Conservation (phyloP, 2,888 invertebrate species). For the Aphodius sticticus region DNA sequence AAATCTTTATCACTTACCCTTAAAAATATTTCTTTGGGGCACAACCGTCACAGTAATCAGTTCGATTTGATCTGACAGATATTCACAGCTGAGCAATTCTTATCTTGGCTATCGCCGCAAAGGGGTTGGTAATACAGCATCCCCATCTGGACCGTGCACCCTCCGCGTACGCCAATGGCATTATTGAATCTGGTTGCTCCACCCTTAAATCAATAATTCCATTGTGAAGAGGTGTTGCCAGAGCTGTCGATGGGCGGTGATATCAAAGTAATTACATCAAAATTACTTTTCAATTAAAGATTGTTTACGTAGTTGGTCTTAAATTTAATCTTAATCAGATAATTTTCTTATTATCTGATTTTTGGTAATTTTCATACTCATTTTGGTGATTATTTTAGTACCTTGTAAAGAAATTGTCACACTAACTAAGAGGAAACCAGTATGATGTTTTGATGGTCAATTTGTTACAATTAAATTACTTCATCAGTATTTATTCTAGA, state of each 20-base stretch:
- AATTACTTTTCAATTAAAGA: neutral
- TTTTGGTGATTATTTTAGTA: too few relatives aligned
- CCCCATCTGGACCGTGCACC: conserved; percentile 38
- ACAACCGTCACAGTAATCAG: neutral
- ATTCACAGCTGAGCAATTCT: neutral
- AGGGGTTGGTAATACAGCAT: conserved; percentile 40
- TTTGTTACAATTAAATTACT: too few relatives aligned
- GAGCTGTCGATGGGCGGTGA: conserved; percentile 30
- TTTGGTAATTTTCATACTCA: too few relatives aligned
- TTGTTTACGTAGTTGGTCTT: too few relatives aligned
- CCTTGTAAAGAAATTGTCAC: too few relatives aligned
- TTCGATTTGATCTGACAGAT: neutral
- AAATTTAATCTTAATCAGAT: too few relatives aligned
- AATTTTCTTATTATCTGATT: too few relatives aligned
- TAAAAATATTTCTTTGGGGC: neutral
- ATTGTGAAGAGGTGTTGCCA: conserved; percentile 42
- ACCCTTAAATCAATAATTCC: conserved; percentile 39
- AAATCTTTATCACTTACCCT: neutral
- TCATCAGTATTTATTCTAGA: too few relatives aligned
- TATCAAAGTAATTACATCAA: conserved; percentile 5
- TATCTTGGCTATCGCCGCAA: conserved; percentile 17
- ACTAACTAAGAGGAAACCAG: too few relatives aligned
- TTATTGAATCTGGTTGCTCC: conserved; percentile 34
- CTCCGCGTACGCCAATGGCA: conserved; percentile 32
- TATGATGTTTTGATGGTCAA: too few relatives aligned